Base-by-base conservation (phyloP, 2,888 invertebrate genomes). In the Trilocha varians region DNA sequence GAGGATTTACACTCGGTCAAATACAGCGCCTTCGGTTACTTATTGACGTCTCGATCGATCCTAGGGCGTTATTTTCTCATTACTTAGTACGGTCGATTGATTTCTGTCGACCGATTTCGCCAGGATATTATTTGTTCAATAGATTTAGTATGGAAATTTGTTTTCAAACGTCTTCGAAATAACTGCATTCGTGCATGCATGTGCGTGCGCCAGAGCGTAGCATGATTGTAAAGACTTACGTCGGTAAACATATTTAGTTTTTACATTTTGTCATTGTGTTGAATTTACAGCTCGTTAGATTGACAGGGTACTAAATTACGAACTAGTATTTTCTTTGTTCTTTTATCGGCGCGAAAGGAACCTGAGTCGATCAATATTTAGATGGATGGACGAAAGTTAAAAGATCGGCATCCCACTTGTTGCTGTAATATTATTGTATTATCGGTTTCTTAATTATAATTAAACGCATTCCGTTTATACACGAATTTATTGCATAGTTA, bases 261-360 rank as follows among this genome's bases (percentile, higher is more conserved):
- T 72, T 59, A 70, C 75, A 74, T 77, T 74, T 74, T 78, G 80
- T 78, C 74, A 78, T 74, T 64, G 45, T 75, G 79, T 69, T 65
- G 72, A 63, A 54, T 61, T 61, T 61, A 57, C 62, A 60, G 50
- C 62, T 64, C 70, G 68, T 80, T 78, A 75, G 65, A 74, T 78
- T 77, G 79, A 82, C 80, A 78, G 76, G 79, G 78, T 79, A 67
- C 77, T 69, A 65, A 78, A 70, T 25, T 65, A 65, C 63, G 72
- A 66, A 71, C 72, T 71, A 76, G 77, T 78, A 79, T 83, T 78
- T 82, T 82, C 84, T 84, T 83, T 83, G 83, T 83, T 79, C 79
- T 69, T 75, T 78, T 78, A n/a, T n/a, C n/a, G n/a, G n/a, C n/a
- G n/a, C n/a, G n/a, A n/a, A n/a, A n/a, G n/a, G n/a, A n/a, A n/a